A percentile compares a stretch with the other conserved stretches of the same genome.
These are phyloP conservation scores for Sciurus carolinensis DNA, from an alignment of 2,797 vertebrate species.

Conservation along the genomic window DNA sequence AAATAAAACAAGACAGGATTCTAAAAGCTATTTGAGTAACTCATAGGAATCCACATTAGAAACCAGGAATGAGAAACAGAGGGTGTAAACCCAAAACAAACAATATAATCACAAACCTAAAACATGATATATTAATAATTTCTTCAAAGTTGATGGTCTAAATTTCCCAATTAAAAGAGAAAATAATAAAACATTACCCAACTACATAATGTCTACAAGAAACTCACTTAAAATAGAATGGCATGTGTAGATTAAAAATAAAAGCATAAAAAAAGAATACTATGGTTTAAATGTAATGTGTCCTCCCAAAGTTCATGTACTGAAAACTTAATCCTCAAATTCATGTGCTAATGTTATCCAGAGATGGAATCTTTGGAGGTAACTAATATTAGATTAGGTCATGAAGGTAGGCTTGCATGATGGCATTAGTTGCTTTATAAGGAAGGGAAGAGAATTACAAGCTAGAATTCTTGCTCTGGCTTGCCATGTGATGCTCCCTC, in stretches of 20 bases:
- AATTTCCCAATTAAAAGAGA: background rate
- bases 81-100: background rate
- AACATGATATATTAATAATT: background rate
- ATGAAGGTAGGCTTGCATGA: background rate
- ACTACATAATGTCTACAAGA: background rate
- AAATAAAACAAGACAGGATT: background rate
- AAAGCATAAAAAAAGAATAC: background rate
- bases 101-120: background rate
- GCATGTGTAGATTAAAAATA: background rate
- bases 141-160: background rate
- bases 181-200: background rate
- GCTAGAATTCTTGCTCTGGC: background rate
- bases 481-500: background rate
- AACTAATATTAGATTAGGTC: background rate
- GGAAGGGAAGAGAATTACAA: background rate
- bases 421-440: background rate
- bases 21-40: background rate
- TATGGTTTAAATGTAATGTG: background rate
- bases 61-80: background rate
- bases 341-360: background rate
- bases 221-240: constrained; percentile 6
- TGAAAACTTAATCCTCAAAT: background rate
- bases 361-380: background rate
- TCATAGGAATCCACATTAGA: background rate
- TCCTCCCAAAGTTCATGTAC: background rate